Percentiles rank a stretch among this genome's conserved stretches.
phyloP scores from a whole-genome alignment of 2,797 vertebrate species.

The Cebuella pygmaea region DNA sequence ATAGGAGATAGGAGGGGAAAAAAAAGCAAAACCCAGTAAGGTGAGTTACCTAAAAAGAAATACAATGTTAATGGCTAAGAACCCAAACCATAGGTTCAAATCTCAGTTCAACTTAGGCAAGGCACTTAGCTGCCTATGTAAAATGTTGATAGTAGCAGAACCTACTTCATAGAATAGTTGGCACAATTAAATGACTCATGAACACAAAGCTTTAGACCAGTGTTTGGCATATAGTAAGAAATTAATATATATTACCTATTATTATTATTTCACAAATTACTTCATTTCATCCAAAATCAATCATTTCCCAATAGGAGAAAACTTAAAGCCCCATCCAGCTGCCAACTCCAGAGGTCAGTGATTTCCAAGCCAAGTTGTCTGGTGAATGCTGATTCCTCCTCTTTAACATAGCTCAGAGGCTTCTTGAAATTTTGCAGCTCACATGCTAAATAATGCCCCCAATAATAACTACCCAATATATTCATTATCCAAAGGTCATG shows the following conservation, averaged over 20 bases:
- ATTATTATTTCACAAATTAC: background rate
- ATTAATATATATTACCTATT: background rate
- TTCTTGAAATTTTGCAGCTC: background rate
- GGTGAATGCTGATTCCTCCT: background rate
- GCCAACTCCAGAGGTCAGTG: background rate
- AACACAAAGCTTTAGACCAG: background rate
- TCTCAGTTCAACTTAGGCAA: background rate
- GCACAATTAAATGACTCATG: background rate
- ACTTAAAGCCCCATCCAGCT: background rate
- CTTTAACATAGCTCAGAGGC: background rate
- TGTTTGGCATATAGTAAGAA: background rate
- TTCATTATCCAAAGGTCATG: background rate
- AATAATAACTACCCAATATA: background rate
- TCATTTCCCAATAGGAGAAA: background rate
- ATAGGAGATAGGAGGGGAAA: background rate
- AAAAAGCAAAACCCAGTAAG: background rate
- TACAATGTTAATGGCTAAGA: background rate
- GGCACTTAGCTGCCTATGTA: background rate
- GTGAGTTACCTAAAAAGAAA: background rate
- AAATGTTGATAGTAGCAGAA: background rate
- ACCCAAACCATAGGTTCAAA: background rate
- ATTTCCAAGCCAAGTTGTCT: slow-evolving; percentile 7
- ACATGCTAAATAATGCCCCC: background rate
- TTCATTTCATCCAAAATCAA: slow-evolving; percentile 6
- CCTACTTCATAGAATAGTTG: background rate